These are phyloP conservation scores for Anarrhichthys ocellatus DNA, from an alignment of 2,113 vertebrate genomes.

Conservation along the genomic window DNA sequence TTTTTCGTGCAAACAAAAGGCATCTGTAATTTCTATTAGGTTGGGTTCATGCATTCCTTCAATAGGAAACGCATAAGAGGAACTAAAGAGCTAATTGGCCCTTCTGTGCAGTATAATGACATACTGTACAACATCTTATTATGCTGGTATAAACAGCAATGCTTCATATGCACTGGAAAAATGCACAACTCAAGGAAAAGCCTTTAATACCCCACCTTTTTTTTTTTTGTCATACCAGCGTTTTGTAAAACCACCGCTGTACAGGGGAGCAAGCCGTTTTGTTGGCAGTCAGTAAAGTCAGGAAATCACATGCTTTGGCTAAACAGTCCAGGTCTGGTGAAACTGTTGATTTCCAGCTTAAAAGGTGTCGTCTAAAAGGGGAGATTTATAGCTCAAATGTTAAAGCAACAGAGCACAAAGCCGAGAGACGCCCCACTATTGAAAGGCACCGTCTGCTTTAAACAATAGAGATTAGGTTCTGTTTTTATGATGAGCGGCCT, in stretches of 20 bases:
- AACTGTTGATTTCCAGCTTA: conserved; percentile 48
- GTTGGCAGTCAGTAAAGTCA: conserved; percentile 64
- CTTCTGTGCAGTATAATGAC: conserved; percentile 50
- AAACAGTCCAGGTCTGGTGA: conserved; percentile 51
- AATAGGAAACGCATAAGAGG: conserved; percentile 30
- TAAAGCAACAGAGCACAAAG: conserved; percentile 61
- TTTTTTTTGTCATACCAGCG: conserved; percentile 54
- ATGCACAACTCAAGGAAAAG: conserved; percentile 65
- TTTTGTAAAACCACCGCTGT: conserved; percentile 52
- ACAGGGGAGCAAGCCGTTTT: conserved; percentile 35
- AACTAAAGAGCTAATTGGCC: conserved; percentile 55
- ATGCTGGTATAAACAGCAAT: conserved; percentile 56
- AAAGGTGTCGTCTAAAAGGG: conserved; percentile 60
- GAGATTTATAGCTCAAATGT: conserved; percentile 58
- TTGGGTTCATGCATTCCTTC: conserved; percentile 2
- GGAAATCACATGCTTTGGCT: conserved; percentile 76
- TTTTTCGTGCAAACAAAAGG: conserved; percentile 19
- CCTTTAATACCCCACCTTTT: conserved; percentile 51
- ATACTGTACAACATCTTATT: conserved; percentile 58
- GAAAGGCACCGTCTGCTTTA: not conserved
- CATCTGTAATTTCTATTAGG: conserved; percentile 4
- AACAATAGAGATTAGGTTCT: conserved; percentile 46
- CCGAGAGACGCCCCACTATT: conserved; percentile 8
- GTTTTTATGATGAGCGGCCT: conserved; percentile 19
- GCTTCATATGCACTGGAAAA: conserved; percentile 43